Evolutionary conservation across 2,888 invertebrate species (phyloP), one percentile per base, ranked within the genome.

Genomic region (Eupithecia inturbata): DNA sequence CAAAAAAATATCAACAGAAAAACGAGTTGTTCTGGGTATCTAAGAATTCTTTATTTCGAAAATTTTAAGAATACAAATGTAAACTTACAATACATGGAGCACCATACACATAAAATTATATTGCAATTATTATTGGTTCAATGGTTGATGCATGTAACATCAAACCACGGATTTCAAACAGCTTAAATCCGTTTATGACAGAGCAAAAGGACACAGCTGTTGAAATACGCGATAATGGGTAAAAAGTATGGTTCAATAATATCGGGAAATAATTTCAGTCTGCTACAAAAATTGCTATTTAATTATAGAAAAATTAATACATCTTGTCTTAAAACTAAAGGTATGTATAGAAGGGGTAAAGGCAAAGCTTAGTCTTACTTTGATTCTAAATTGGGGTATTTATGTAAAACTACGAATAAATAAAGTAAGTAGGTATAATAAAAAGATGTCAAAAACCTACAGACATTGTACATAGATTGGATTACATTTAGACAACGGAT

Each of bases 41-140:
- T 90, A 92, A 84, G 87, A 87, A 85, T 89, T 87, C 86, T 93
- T 92, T 93, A 92, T 91, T 92, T 91, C 82, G 90, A 92, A 91
- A 92, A 91, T 91, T 87, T 86, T 86, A n/a, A 88, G 91, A 90
- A 90, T 92, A 92, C 89, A 92, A 91, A 92, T 92, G 90, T 92
- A 91, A 92, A 92, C 85, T 87, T 90, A 91, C 89, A 85, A 88
- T 90, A 91, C 87, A 89, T 88, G 92, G 92, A 94, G 94, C 93
- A 94, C 93, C 94, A 92, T 92, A 92, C 91, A 92, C 89, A 88
- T 87, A 87, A 89, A 90, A 89, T 87, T 83, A 89, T 88, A 91
- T 87, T 88, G 91, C 89, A 85, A 85, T 87, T 84, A 85, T 53
- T 53, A 33, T 85, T 86, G 84, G 84, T 88, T 86, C 81, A 81